Conservation (phyloP, 2,113 vertebrate genomes). For the Stigmatopora argus region DNA sequence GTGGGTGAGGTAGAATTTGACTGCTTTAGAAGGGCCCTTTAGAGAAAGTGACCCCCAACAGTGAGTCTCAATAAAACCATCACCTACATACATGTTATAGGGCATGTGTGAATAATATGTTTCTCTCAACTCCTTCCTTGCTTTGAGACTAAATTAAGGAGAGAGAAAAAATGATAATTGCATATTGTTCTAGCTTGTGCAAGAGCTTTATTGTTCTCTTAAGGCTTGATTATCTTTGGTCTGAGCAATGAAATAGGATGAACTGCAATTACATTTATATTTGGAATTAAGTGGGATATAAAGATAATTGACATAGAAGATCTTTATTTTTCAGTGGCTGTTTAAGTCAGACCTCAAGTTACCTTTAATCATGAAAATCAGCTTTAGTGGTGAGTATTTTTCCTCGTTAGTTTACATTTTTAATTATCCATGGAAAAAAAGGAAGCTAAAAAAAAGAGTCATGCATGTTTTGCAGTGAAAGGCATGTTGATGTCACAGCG, state of each 20-base stretch:
- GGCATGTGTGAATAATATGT: not conserved
- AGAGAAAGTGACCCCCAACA: not conserved
- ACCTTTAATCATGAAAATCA: not conserved
- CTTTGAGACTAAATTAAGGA: not conserved
- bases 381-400: not conserved
- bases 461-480: constrained; percentile 10
- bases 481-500: constrained; percentile 42
- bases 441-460: not conserved
- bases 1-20: not conserved
- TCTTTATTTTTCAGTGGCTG: not conserved
- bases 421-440: not conserved
- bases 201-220: constrained; percentile 2
- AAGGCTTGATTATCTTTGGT: not conserved
- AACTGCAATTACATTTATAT: not conserved
- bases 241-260: not conserved
- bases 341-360: not conserved
- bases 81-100: not conserved
- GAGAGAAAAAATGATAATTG: not conserved
- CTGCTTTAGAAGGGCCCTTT: not conserved
- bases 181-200: not conserved
- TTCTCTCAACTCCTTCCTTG: not conserved
- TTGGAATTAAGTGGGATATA: not conserved
- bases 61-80: not conserved
- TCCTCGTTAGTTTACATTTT: not conserved
- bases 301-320: not conserved